Conservation (phyloP, 2,888 invertebrate species). For the Euplexia lucipara region DNA sequence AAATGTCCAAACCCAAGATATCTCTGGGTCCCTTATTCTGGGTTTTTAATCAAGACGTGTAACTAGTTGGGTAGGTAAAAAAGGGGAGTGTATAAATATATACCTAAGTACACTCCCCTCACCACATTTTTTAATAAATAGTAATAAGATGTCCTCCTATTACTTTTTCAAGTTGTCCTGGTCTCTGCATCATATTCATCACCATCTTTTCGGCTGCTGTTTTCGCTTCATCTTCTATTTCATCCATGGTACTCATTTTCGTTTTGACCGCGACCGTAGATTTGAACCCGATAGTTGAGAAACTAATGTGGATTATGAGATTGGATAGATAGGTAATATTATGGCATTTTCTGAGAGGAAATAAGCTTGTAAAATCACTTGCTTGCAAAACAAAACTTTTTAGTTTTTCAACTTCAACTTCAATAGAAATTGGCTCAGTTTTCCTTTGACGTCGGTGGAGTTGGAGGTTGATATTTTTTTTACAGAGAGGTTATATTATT, state of each 20-base stretch:
- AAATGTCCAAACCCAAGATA: background rate
- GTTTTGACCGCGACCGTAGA: background rate
- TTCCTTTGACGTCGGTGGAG: too few relatives aligned
- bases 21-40: too few relatives aligned
- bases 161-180: conserved; percentile 98
- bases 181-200: conserved; percentile 97
- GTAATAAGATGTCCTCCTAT: conserved; percentile 18
- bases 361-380: background rate
- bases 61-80: background rate
- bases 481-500: too few relatives aligned
- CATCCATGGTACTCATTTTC: conserved; percentile 90
- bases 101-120: too few relatives aligned
- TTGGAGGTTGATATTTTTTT: too few relatives aligned
- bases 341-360: background rate
- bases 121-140: too few relatives aligned
- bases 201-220: conserved; percentile 95
- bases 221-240: conserved; percentile 95
- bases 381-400: background rate
- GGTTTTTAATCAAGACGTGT: background rate
- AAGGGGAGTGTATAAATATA: too few relatives aligned
- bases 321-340: background rate
- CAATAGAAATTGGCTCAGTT: too few relatives aligned
- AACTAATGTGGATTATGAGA: background rate
- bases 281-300: background rate
- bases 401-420: too few relatives aligned